These are phyloP conservation scores for Delia radicum DNA, from an alignment of 1,140 invertebrate species.

Conservation along the genomic window DNA sequence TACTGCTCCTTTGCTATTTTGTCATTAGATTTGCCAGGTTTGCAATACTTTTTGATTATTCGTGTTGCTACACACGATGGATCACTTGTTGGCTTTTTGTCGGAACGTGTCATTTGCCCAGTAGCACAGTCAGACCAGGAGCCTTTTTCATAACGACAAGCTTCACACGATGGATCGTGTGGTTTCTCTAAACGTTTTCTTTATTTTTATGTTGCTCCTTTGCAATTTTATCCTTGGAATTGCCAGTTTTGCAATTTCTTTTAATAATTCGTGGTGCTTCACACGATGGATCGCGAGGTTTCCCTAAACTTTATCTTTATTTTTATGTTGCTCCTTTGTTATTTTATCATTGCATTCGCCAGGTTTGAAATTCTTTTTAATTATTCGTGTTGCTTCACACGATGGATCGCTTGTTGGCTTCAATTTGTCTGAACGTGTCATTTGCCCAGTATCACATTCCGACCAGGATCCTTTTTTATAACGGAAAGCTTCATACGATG, in stretches of 20 bases:
- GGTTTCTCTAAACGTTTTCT: too few species aligned
- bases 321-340: slow-evolving; percentile 54
- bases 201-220: slow-evolving; percentile 55
- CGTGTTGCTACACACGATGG: slow-evolving; percentile 70
- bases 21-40: slow-evolving; percentile 58
- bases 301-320: too few species aligned
- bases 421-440: slow-evolving; percentile 70
- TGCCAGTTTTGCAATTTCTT: slow-evolving; percentile 69
- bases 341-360: slow-evolving; percentile 56
- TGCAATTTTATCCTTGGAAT: slow-evolving; percentile 55
- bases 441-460: slow-evolving; percentile 69
- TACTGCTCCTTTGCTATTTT: slow-evolving; percentile 54
- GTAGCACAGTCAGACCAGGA: slow-evolving; percentile 79
- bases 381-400: slow-evolving; percentile 69
- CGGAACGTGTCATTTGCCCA: slow-evolving; percentile 67
- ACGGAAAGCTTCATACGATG: slow-evolving; percentile 75
- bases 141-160: slow-evolving; percentile 80
- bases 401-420: slow-evolving; percentile 70
- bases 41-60: slow-evolving; percentile 72
- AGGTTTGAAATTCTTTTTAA: slow-evolving; percentile 73
- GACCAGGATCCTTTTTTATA: slow-evolving; percentile 83
- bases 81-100: slow-evolving; percentile 72
- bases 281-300: too few species aligned
- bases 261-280: slow-evolving; percentile 69
- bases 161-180: too few species aligned